Percentiles rank a stretch among this genome's conserved stretches.
phyloP scores from a whole-genome alignment of 2,113 vertebrate genomes.

The Pyrgilauda ruficollis region DNA sequence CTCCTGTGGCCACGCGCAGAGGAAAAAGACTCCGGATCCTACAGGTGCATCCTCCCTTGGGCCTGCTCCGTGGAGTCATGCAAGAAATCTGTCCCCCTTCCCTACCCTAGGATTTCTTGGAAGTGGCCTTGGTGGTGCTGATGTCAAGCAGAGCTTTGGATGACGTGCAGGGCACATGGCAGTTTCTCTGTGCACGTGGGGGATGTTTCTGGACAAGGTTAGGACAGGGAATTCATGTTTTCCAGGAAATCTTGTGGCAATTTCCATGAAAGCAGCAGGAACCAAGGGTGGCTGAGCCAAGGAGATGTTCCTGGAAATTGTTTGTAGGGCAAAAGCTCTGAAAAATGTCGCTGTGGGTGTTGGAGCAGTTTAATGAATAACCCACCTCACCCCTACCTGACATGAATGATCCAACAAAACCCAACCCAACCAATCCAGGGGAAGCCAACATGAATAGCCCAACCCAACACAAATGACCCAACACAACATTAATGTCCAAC shows the following conservation, averaged over 20 bases:
- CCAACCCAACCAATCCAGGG: background rate
- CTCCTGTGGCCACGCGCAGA: accelerated
- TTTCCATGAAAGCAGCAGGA: background rate
- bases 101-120: accelerated
- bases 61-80: accelerated
- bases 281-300: background rate
- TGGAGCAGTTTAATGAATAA: background rate
- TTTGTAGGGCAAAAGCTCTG: background rate
- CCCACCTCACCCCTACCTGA: accelerated
- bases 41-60: background rate
- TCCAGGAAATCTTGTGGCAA: background rate
- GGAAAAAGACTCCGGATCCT: background rate
- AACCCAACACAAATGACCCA: background rate
- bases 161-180: accelerated
- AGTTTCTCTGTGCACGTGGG: background rate
- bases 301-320: background rate
- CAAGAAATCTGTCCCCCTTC: accelerated
- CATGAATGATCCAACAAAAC: background rate
- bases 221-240: background rate
- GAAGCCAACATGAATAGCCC: background rate
- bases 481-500: background rate
- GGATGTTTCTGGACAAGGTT: background rate
- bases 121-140: background rate
- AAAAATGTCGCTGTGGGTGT: accelerated
- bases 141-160: background rate